phyloP scores from a whole-genome alignment of 2,797 vertebrate species.

The Octomys mimax region DNA sequence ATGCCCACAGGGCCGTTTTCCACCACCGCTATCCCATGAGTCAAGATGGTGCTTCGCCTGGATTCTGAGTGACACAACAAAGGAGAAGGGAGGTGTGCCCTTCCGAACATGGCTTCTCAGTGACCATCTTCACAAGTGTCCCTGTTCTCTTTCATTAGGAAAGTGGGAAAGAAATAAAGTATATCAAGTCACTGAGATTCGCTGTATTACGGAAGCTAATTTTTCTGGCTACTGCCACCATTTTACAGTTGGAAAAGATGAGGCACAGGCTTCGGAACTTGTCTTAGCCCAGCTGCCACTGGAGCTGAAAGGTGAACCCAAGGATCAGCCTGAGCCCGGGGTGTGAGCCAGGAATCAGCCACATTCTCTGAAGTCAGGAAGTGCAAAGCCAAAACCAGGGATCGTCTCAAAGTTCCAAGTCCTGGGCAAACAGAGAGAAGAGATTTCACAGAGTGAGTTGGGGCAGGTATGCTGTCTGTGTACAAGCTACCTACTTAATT shows the following conservation, averaged over 20 bases:
- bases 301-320: background rate
- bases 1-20: background rate
- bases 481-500: slow-evolving; percentile 44
- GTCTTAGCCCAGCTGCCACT: no score
- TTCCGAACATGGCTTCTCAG: background rate
- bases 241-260: background rate
- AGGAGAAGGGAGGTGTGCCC: background rate
- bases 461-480: background rate
- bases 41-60: background rate
- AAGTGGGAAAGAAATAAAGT: background rate
- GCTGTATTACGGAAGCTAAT: background rate
- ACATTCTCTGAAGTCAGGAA: background rate
- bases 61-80: background rate
- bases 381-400: no score
- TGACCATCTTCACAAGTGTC: fast-evolving
- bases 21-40: background rate
- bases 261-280: background rate
- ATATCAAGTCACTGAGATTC: background rate
- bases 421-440: background rate
- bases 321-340: background rate
- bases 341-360: background rate
- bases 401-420: background rate
- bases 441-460: background rate
- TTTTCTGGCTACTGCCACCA: no score
- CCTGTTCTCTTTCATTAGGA: background rate